phyloP scores from a whole-genome alignment of 2,888 invertebrate genomes.

The Ischnura elegans region DNA sequence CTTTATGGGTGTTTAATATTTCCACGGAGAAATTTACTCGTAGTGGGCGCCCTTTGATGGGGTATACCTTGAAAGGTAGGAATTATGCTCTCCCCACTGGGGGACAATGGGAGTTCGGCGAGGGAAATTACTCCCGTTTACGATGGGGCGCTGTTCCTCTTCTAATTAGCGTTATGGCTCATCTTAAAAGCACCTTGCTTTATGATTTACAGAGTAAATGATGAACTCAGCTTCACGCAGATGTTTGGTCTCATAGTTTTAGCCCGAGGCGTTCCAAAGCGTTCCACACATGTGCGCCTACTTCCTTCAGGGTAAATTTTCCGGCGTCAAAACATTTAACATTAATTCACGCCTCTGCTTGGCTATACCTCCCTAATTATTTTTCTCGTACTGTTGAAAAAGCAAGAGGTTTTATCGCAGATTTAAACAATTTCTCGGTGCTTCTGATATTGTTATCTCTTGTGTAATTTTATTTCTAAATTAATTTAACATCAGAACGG shows the following conservation, averaged over 20 bases:
- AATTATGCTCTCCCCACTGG: background rate
- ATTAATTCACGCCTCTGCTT: background rate
- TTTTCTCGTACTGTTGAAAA: no score
- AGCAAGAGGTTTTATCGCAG: no score
- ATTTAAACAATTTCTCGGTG: no score
- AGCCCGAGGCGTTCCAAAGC: background rate
- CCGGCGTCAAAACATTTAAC: background rate
- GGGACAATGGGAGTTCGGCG: background rate
- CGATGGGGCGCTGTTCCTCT: background rate
- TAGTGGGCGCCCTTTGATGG: background rate
- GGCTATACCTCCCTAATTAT: no score
- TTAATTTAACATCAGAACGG: no score
- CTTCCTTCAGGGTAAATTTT: background rate
- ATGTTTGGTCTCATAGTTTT: background rate
- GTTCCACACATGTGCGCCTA: background rate
- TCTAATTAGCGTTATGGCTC: background rate
- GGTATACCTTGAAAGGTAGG: background rate
- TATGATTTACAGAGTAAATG: background rate
- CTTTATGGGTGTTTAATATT: conserved; percentile 14
- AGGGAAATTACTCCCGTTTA: background rate
- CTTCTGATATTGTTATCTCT: no score
- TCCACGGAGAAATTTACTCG: background rate
- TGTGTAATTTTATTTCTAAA: no score
- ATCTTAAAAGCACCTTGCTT: background rate
- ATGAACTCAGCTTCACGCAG: background rate